A percentile compares a stretch with the other conserved stretches of the same genome.
These are phyloP conservation scores for Hoplostethus atlanticus DNA, from an alignment of 2,797 vertebrate species.

Conservation along the genomic window DNA sequence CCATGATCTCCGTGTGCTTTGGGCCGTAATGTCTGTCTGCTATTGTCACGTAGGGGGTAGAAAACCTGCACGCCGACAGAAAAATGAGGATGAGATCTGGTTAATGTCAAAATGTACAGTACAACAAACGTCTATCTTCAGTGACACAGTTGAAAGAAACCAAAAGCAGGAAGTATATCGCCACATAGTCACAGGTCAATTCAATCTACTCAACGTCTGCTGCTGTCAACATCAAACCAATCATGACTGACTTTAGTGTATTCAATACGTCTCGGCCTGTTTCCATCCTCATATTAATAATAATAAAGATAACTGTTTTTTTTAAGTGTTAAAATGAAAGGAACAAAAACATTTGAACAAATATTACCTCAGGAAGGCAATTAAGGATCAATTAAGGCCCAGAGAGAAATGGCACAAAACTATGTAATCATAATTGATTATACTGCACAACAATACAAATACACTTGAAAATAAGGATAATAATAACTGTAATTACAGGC, in stretches of 20 bases:
- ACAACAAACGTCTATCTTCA: no score
- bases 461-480: no score
- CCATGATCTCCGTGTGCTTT: conserved; percentile 48
- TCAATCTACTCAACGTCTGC: background rate
- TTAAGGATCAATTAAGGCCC: background rate
- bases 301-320: no score
- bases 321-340: background rate
- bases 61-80: conserved; percentile 24
- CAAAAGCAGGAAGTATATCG: background rate
- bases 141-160: no score
- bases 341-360: background rate
- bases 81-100: background rate
- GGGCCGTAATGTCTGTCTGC: conserved; percentile 72
- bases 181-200: background rate
- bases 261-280: background rate
- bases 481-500: no score
- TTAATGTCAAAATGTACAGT: no score
- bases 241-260: no score
- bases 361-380: no score
- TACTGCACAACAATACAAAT: background rate
- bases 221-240: background rate
- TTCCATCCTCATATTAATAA: background rate
- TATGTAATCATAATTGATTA: background rate
- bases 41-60: conserved; percentile 39
- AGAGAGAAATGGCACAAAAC: background rate